phyloP scores from a whole-genome alignment of 2,797 vertebrate species.

The Brachymystax lenok region DNA sequence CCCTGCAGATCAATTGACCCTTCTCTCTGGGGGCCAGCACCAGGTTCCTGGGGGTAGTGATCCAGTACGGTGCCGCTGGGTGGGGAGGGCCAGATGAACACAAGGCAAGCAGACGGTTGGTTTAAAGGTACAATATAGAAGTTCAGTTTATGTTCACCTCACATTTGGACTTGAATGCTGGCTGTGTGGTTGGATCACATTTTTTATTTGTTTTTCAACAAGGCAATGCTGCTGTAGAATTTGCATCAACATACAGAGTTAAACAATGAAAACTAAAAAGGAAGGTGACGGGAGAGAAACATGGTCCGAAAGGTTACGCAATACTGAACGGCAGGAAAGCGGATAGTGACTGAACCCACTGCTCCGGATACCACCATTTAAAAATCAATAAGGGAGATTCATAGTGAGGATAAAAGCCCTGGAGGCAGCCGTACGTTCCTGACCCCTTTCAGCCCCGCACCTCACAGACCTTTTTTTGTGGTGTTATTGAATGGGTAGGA shows the following conservation, averaged over 20 bases:
- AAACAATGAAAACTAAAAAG: too few relatives aligned
- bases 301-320: neutral
- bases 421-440: neutral
- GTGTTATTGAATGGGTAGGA: too few relatives aligned
- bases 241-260: neutral
- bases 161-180: neutral
- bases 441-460: too few relatives aligned
- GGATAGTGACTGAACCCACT: slow-evolving; percentile 17
- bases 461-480: too few relatives aligned
- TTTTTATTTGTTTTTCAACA: neutral
- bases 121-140: slow-evolving; percentile 38
- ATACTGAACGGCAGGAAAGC: neutral
- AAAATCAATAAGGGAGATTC: slow-evolving; percentile 56
- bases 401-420: neutral
- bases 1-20: slow-evolving; percentile 87
- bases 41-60: slow-evolving; percentile 87
- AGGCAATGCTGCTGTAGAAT: neutral
- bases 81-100: slow-evolving; percentile 34
- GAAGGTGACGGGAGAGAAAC: too few relatives aligned
- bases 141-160: neutral
- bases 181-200: neutral
- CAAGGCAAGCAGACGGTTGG: slow-evolving; percentile 48
- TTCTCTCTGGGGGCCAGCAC: slow-evolving; percentile 90
- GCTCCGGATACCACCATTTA: slow-evolving; percentile 51
- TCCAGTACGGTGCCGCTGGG: slow-evolving; percentile 96